Percentiles rank a stretch among this genome's conserved stretches.
Conservation (phyloP, 64 coral and sea anemone species). For the Dendronephthya gigantea region DNA sequence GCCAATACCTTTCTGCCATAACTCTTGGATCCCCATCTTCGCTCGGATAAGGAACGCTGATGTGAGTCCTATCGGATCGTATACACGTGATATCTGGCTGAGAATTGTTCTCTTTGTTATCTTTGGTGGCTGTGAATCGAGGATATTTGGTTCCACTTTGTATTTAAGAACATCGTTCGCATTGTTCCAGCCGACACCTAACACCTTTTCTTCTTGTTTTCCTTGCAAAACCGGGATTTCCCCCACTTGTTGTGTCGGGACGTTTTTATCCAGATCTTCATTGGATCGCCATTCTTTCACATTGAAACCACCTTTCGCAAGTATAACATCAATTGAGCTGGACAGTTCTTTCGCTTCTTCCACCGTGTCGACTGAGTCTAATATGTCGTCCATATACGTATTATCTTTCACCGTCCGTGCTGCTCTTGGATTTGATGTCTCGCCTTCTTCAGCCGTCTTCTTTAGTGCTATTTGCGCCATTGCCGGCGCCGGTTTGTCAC, state of each 20-base stretch:
- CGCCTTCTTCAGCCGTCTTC: conserved; percentile 37
- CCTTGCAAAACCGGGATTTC: background rate
- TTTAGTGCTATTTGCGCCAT: too few relatives aligned
- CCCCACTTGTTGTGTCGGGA: too few relatives aligned
- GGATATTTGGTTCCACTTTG: too few relatives aligned
- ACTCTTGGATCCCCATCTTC: background rate
- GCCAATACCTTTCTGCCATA: background rate
- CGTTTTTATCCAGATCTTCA: too few relatives aligned
- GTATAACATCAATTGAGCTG: background rate
- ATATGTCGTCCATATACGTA: conserved; percentile 37
- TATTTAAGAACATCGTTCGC: too few relatives aligned
- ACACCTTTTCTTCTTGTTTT: conserved; percentile 23
- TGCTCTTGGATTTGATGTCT: conserved; percentile 13
- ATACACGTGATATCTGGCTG: conserved; percentile 15
- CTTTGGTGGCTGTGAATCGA: conserved; percentile 18
- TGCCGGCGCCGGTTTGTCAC: conserved; percentile 25
- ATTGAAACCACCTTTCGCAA: conserved; percentile 21
- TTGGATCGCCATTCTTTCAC: conserved; percentile 20
- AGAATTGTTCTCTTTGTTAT: conserved; percentile 37
- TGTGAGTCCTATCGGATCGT: conserved; percentile 28
- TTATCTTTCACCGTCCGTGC: conserved; percentile 19
- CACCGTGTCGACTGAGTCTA: conserved; percentile 28
- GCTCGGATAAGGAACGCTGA: too few relatives aligned
- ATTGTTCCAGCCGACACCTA: too few relatives aligned
- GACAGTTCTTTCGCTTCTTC: background rate